These are phyloP conservation scores for Neodiprion pinetum DNA, from an alignment of 1,140 invertebrate species.

Conservation along the genomic window DNA sequence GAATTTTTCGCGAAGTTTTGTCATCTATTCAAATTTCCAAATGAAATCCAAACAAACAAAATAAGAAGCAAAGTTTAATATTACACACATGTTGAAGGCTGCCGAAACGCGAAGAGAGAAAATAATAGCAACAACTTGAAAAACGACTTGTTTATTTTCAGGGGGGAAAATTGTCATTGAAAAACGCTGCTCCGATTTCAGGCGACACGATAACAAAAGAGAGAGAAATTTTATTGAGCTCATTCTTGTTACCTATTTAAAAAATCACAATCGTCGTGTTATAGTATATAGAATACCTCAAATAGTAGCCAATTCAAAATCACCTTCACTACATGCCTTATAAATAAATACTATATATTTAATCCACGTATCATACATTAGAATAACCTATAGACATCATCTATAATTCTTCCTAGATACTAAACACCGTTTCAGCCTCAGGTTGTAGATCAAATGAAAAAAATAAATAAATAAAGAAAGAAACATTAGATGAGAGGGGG, in stretches of 20 bases:
- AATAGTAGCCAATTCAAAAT: not conserved
- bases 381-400: conserved; percentile 6
- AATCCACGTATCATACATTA: not conserved
- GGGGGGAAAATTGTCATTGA: no score
- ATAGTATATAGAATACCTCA: not conserved
- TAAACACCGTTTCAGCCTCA: conserved; percentile 4
- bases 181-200: no score
- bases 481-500: not conserved
- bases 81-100: no score
- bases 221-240: no score
- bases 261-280: no score
- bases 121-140: no score
- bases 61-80: not conserved
- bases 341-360: not conserved
- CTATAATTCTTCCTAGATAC: not conserved
- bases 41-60: not conserved
- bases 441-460: conserved; percentile 15
- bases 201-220: no score
- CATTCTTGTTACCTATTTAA: no score
- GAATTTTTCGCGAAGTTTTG: no score
- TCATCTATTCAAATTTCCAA: not conserved
- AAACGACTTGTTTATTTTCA: no score
- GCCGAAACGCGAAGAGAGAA: not conserved
- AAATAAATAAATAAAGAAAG: conserved; percentile 21
- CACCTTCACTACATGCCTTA: conserved; percentile 7